Percentiles rank a stretch among this genome's conserved stretches.
Conservation (phyloP, 2,888 invertebrate genomes). For the Spatulosminthurus flaviceps region DNA sequence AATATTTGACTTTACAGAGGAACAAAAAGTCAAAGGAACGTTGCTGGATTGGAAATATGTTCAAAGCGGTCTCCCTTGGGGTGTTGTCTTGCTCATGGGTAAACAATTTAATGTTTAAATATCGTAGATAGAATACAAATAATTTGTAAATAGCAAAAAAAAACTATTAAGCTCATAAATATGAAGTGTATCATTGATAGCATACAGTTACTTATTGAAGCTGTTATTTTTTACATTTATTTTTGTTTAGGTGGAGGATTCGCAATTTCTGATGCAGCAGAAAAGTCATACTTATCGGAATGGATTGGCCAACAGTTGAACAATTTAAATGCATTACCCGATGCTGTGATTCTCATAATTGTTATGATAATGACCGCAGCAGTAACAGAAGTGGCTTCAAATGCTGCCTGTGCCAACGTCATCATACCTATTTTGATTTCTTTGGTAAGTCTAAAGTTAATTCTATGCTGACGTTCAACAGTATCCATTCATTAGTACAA, state of each 20-base stretch:
- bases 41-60: conserved; percentile 77
- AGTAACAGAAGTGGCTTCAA: conserved; percentile 88
- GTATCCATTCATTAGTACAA: too few relatives aligned
- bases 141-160: too few relatives aligned
- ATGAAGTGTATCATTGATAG: too few relatives aligned
- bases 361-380: conserved; percentile 81
- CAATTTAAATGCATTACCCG: conserved; percentile 73
- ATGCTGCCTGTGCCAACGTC: conserved; percentile 89
- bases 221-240: too few relatives aligned
- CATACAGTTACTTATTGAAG: too few relatives aligned
- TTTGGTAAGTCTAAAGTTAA: conserved; percentile 70
- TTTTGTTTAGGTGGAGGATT: conserved; percentile 92
- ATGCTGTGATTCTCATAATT: conserved; percentile 76
- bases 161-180: too few relatives aligned
- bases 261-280: conserved; percentile 86
- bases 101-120: background rate
- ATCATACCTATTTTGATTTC: conserved; percentile 84
- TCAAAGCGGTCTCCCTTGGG: conserved; percentile 89
- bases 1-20: conserved; percentile 12
- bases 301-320: conserved; percentile 78
- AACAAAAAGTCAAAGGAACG: conserved; percentile 32
- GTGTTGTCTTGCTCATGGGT: conserved; percentile 61
- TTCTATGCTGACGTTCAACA: too few relatives aligned
- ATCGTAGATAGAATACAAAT: too few relatives aligned
- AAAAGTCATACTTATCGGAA: conserved; percentile 78